Base-by-base conservation (phyloP, 2,888 invertebrate species). In the Drosophila bunnanda region DNA sequence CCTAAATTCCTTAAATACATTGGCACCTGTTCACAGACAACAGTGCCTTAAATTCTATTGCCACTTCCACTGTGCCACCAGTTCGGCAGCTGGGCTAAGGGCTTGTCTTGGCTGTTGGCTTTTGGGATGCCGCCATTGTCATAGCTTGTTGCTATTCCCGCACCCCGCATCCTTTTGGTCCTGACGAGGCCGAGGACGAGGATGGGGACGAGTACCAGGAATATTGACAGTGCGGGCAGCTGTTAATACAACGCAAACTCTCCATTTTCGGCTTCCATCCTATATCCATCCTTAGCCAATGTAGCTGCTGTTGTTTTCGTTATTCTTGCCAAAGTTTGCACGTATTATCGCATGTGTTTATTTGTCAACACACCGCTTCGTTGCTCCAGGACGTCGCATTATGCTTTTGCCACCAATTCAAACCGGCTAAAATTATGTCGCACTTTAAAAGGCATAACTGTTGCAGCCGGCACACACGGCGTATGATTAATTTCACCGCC, bases 331-430 rank as follows among this genome's bases (percentile, higher is more conserved):
- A 84, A 79, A 84, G 79, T 70, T 85, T 76, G 77, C 89, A 88
- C 88, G 83, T 88, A 74, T 89, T 83, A 83, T 89, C 75, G 64
- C 58, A 34, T 58, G 56, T 85, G 86, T 89, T 88, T 83, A 88
- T 83, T 88, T 83, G 80, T 75, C 83, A 79, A 75, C 78, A 88
- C 59, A 56, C 66, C 39, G 32, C 36, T 22, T 52, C 50, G 32
- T 22, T 32, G 15, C 32, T 36, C 20, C 50, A 15, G 34, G 22
- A 20, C 15, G 22, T 9, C 50, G 50, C 34, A 52, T 52, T 52
- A 52, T 52, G 50, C 50, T 32, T 50, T 50, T 20, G 10, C 20
- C 39, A 28, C 41, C 41, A 30, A 36, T 22, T 22, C 55, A 59
- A 22, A 15, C 28, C n/a, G n/a, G n/a, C n/a, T n/a, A 25, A 25